Evolutionary conservation across 2,113 vertebrate genomes (phyloP), one percentile per base, ranked within the genome.

Genomic region (Gymnobelideus leadbeateri): DNA sequence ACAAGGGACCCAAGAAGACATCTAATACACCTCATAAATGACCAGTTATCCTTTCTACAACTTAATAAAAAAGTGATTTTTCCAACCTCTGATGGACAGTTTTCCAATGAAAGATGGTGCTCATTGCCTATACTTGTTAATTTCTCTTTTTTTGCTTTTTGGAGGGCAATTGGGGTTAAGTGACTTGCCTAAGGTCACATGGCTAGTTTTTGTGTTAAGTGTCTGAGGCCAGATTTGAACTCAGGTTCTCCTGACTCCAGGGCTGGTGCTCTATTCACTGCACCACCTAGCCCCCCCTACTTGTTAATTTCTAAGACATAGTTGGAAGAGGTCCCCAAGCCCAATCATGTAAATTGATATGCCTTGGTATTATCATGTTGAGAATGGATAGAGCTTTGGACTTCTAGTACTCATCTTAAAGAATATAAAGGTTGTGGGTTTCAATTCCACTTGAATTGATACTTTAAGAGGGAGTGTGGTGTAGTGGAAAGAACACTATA

Each of bases 281-380:
- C n/a, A n/a, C n/a, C n/a, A n/a, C n/a, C n/a, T n/a, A n/a, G n/a
- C n/a, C n/a, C n/a, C n/a, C n/a, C n/a, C n/a, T 68, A 89, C 46
- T 51, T 96, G 37, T 93, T 26, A 28, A 50, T 89, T 94, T 77
- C 23, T 12, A 95, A 92, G 89, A 37, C 89, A 37, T 28, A 26
- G 28, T 54, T 50, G 57, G 55, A 90, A 55, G 61, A 11, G 50
- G 90, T 89, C 24, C 90, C 89, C 89, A 28, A 61, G 89, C 4
- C 24, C 11, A 23, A 12, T 92, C 11, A 89, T 93, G 57, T 89
- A 93, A 94, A 50, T 61, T 11, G 14, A 43, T 92, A 46, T 28
- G 43, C 51, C 21, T 25, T 93, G 28, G 24, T 89, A 14, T 43
- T 89, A 16, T 89, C 46, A 2, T 90, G 43, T 47, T 37, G 21